Base-by-base conservation (phyloP, 2,113 vertebrate genomes). In the Urocitellus parryii region DNA sequence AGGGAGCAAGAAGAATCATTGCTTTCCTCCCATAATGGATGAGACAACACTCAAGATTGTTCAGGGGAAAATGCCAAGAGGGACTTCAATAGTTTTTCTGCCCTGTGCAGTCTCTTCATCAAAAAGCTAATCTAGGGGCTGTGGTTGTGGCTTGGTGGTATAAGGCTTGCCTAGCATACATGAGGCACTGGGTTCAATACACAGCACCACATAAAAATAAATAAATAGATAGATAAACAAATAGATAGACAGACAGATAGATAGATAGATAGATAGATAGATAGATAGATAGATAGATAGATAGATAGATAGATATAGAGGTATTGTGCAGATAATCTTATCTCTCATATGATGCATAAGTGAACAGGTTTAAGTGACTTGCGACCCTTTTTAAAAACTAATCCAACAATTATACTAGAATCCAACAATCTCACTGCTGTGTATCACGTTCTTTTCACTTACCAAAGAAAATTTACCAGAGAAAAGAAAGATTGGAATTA, bases 391-490 rank as follows among this genome's bases (percentile, higher is more conserved):
- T 45, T 72, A 34, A 84, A 93, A 93, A 51, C 61, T 78, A 45
- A 2, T 65, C 45, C 45, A 79, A 88, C 22, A 81, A 93, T 27
- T 88, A 61, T 24, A 95, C 29, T 81, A 68, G 90, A 88, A 88
- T 63, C 51, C 78, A 51, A 27, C 65, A 58, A 88, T 68, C 67
- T 56, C 79, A 94, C n/a, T 65, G 67, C 73, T 58, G 22, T 85
- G 27, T n/a, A n/a, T 79, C 61, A 51, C 51, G n/a, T 37, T 77
- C 42, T 58, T 93, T 83, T 81, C 13, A 77, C 17, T 58, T 58
- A 22, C 56, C 51, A 90, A 81, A 93, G 48, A 95, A 96, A 84
- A 2, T 14, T 63, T n/a, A 89, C n/a, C 70, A 81, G 24, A 88
- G 53, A 77, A 80, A 87, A 61, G 78, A 9, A 86, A 92, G 32